Conservation (phyloP, 2,113 vertebrate genomes). For the Eupsittula cactorum region DNA sequence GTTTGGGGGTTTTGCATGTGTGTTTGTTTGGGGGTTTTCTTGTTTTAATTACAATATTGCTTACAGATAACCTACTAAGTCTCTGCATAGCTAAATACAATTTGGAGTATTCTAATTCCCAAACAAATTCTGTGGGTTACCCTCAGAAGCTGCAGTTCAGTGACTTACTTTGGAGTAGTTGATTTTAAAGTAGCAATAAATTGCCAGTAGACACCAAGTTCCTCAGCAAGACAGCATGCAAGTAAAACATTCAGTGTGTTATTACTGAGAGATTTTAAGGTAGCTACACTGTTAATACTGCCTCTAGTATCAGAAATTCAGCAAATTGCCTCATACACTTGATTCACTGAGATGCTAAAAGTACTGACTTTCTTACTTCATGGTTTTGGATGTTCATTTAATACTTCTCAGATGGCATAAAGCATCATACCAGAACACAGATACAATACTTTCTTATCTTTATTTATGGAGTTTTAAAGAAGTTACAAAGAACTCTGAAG, state of each 20-base stretch:
- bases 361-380: not conserved
- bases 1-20: not conserved
- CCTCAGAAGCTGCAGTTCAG: not conserved
- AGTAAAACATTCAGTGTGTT: slow-evolving; percentile 2
- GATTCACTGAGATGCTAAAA: slow-evolving; percentile 11
- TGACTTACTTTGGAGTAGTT: not conserved
- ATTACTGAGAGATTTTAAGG: slow-evolving; percentile 14
- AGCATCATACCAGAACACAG: not conserved
- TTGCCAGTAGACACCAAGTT: not conserved
- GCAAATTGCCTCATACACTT: slow-evolving; percentile 9
- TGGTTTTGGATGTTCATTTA: not conserved
- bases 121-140: not conserved
- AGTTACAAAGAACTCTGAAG: not conserved
- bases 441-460: not conserved
- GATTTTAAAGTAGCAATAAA: not conserved
- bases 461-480: not conserved
- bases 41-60: not conserved
- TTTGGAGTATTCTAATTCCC: not conserved
- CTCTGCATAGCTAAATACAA: not conserved
- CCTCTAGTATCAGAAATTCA: not conserved
- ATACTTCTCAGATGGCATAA: not conserved
- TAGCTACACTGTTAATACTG: not conserved
- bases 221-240: not conserved
- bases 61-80: not conserved
- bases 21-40: not conserved